Percentiles rank a stretch among this genome's conserved stretches.
phyloP scores from a whole-genome alignment of 2,888 invertebrate species.

The Parapristionchus giblindavisi region DNA sequence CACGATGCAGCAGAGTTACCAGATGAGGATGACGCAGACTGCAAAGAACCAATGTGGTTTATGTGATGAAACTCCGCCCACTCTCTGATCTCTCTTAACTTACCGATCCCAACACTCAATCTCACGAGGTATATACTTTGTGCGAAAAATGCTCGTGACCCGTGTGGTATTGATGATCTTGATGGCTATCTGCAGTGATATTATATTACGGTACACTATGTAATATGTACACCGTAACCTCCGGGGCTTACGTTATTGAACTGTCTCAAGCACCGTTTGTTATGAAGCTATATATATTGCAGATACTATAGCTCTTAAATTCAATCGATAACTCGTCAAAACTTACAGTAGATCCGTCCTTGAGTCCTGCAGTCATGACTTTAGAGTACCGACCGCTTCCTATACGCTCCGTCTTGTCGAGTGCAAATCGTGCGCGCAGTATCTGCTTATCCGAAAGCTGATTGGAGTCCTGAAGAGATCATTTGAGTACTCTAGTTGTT shows the following conservation, averaged over 20 bases:
- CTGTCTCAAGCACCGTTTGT: no score
- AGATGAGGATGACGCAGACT: constrained; percentile 49
- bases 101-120: constrained; percentile 58
- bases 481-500: no score
- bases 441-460: constrained; percentile 36
- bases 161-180: constrained; percentile 55
- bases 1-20: constrained; percentile 46
- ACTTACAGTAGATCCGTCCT: constrained; percentile 31
- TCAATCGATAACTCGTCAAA: no score
- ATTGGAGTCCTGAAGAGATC: constrained; percentile 3
- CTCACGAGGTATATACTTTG: constrained; percentile 61
- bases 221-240: background rate
- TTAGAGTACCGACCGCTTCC: constrained; percentile 63
- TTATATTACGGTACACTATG: no score
- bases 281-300: no score
- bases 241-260: no score
- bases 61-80: background rate
- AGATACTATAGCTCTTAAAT: no score
- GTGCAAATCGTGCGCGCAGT: constrained; percentile 33
- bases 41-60: background rate
- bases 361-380: constrained; percentile 52
- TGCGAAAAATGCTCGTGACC: constrained; percentile 54
- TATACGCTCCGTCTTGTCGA: constrained; percentile 39
- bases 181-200: constrained; percentile 59
- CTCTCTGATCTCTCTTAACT: constrained; percentile 1